Evolutionary conservation across 1,140 invertebrate genomes (phyloP).

Genomic region (Cyphomyrmex costatus): DNA sequence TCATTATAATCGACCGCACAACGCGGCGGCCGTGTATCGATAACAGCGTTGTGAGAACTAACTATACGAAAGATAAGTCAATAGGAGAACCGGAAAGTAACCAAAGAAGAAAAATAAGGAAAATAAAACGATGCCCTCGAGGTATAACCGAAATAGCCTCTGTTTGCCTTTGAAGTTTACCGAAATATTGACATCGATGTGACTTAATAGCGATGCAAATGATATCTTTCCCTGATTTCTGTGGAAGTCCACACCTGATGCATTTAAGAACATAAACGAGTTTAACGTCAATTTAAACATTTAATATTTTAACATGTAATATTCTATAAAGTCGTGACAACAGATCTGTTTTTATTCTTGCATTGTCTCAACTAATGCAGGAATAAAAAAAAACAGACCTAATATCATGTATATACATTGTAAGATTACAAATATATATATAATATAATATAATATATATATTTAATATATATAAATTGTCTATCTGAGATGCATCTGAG

Average conservation of each 20-base stretch:
- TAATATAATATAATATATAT: too few species aligned
- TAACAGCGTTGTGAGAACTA: conserved; percentile 43
- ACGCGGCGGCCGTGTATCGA: not conserved
- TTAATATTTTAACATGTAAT: not conserved
- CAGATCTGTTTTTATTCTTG: too few species aligned
- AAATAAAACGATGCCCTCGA: conserved; percentile 25
- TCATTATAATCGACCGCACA: not conserved
- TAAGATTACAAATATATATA: too few species aligned
- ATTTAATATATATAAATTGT: too few species aligned
- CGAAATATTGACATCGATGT: conserved; percentile 70
- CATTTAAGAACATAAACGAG: not conserved
- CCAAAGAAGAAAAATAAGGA: not conserved
- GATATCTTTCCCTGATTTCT: conserved; percentile 32
- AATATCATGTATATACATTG: too few species aligned
- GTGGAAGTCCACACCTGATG: not conserved
- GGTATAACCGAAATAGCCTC: conserved; percentile 43
- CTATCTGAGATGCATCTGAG: not conserved
- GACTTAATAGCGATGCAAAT: conserved; percentile 73
- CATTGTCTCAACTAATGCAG: too few species aligned
- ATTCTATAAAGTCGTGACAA: not conserved
- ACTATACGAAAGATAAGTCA: not conserved
- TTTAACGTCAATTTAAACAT: conserved; percentile 9
- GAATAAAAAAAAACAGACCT: too few species aligned
- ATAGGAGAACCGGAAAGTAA: conserved; percentile 6
- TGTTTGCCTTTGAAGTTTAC: conserved; percentile 72